These are phyloP conservation scores for Helostoma temminkii DNA, from an alignment of 2,797 vertebrate species.

Conservation along the genomic window DNA sequence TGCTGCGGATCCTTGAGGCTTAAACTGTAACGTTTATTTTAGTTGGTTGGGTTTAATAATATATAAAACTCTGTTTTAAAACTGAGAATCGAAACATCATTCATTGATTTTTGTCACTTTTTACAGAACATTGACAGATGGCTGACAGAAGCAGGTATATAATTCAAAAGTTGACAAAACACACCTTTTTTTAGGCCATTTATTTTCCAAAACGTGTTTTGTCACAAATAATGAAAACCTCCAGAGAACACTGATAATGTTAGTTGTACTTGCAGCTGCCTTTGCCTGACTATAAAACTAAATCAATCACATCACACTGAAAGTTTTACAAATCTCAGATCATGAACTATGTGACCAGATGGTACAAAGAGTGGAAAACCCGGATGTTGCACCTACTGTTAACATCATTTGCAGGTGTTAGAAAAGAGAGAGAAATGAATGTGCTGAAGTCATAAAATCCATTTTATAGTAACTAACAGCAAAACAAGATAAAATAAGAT, in stretches of 20 bases:
- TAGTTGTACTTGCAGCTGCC: constrained; percentile 52
- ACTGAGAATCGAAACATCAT: no score
- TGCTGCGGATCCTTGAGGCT: no score
- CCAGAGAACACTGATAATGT: constrained; percentile 45
- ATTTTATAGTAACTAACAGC: not conserved
- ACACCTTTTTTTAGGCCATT: constrained; percentile 42
- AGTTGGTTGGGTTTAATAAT: no score
- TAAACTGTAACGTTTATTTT: no score
- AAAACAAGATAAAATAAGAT: constrained; percentile 13
- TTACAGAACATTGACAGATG: no score
- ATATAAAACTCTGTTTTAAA: no score
- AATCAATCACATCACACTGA: not conserved
- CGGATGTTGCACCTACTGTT: not conserved
- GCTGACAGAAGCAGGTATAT: no score
- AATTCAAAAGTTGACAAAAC: not conserved
- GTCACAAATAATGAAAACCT: constrained; percentile 38
- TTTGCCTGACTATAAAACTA: constrained; percentile 5
- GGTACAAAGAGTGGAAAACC: constrained; percentile 4
- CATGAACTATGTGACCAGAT: not conserved
- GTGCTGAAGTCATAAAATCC: constrained; percentile 11
- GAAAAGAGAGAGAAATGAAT: not conserved
- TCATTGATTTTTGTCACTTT: no score
- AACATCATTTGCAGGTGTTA: not conserved
- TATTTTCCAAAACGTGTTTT: constrained; percentile 33
- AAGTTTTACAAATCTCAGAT: constrained; percentile 1